These are phyloP conservation scores for Netelia inedita DNA, from an alignment of 2,888 invertebrate species.

Conservation along the genomic window DNA sequence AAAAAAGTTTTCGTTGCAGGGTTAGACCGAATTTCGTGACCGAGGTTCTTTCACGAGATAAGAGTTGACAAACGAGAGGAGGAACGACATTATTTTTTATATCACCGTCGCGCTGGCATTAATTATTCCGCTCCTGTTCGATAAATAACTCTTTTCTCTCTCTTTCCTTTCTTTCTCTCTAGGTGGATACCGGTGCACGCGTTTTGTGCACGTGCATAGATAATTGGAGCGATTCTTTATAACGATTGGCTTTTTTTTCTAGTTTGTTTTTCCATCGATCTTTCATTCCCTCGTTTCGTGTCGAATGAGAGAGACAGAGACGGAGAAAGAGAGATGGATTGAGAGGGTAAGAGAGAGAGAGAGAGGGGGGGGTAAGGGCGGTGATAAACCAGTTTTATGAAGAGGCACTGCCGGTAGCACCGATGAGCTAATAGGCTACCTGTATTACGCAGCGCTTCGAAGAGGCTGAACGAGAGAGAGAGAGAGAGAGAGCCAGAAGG, in stretches of 20 bases:
- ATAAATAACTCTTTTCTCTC: slow-evolving; percentile 14
- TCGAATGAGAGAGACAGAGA: slow-evolving; percentile 11
- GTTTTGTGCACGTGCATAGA: slow-evolving; percentile 32
- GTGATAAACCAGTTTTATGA: slow-evolving; percentile 66
- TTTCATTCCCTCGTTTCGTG: slow-evolving; percentile 20
- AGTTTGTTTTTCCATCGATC: slow-evolving; percentile 11
- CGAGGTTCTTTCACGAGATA: background rate
- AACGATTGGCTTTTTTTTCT: slow-evolving; percentile 16
- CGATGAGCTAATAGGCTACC: slow-evolving; percentile 66
- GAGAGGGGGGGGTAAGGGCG: background rate
- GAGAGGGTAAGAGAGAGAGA: background rate
- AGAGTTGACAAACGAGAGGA: slow-evolving; percentile 13
- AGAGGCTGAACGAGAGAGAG: background rate
- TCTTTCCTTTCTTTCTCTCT: too few species aligned
- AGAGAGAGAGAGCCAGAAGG: background rate
- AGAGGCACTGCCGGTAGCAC: slow-evolving; percentile 60
- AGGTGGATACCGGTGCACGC: slow-evolving; percentile 8
- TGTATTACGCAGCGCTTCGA: slow-evolving; percentile 52
- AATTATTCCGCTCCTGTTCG: background rate
- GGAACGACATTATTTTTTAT: background rate
- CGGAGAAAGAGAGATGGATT: background rate
- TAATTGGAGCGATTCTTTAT: slow-evolving; percentile 34
- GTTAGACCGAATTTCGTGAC: background rate
- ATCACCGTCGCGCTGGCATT: background rate
- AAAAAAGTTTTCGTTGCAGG: background rate